A percentile compares a stretch with the other conserved stretches of the same genome.
These are phyloP conservation scores for Branchinecta lynchi DNA, from an alignment of 1,140 invertebrate genomes.

Conservation along the genomic window DNA sequence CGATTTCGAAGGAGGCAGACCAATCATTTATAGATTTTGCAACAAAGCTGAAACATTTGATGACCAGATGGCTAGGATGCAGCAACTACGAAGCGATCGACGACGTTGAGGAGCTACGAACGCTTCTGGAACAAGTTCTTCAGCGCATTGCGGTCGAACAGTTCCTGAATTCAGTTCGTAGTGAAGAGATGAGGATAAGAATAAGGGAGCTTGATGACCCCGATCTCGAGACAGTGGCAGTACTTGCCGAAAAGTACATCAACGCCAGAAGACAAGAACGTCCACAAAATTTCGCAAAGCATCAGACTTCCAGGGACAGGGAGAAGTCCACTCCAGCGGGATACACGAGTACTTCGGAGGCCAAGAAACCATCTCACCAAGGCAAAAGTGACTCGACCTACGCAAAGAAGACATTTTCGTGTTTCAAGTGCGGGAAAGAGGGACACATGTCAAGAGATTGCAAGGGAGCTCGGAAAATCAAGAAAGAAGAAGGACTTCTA, in stretches of 20 bases:
- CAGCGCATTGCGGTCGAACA: not conserved
- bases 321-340: not conserved
- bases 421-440: not conserved
- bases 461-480: not conserved
- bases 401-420: not conserved
- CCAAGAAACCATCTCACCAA: not conserved
- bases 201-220: not conserved
- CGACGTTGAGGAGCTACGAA: not conserved
- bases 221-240: not conserved
- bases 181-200: not conserved
- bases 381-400: not conserved
- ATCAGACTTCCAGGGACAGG: not conserved
- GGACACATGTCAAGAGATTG: not conserved
- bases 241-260: not conserved
- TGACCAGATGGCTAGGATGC: not conserved
- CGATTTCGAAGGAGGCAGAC: not conserved
- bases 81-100: not conserved
- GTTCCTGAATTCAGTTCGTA: not conserved
- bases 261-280: not conserved
- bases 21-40: not conserved
- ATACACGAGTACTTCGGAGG: not conserved
- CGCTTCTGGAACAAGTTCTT: not conserved
- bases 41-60: not conserved
- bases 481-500: not conserved
- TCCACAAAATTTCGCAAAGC: not conserved